phyloP scores from a whole-genome alignment of 1,140 invertebrate species.

The Drosophila persimilis region DNA sequence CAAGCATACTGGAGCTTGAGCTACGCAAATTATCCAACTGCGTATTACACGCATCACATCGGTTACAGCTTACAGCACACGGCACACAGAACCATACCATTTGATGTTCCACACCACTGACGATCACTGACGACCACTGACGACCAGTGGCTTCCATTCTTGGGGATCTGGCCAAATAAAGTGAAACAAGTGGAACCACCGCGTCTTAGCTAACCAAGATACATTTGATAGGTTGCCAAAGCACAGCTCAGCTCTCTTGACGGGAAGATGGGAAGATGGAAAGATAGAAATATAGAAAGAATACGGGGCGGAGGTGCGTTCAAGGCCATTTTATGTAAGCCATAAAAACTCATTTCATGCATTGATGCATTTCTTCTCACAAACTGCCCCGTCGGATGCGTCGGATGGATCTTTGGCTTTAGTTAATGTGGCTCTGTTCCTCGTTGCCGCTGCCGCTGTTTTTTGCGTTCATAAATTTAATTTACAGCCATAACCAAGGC shows the following conservation, averaged over 20 bases:
- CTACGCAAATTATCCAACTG: constrained; percentile 36
- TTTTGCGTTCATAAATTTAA: constrained; percentile 63
- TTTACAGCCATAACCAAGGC: constrained; percentile 53
- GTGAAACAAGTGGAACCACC: constrained; percentile 39
- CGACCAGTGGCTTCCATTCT: neutral
- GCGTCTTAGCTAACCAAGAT: neutral
- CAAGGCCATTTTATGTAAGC: constrained; percentile 81
- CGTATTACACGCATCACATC: constrained; percentile 32
- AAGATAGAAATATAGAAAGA: constrained; percentile 37
- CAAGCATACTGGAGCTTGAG: neutral
- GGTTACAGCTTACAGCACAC: constrained; percentile 17
- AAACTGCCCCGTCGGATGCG: constrained; percentile 35
- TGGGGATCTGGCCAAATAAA: constrained; percentile 55
- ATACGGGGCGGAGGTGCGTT: constrained; percentile 44
- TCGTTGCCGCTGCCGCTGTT: constrained; percentile 36
- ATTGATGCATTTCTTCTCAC: constrained; percentile 78
- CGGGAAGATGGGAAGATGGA: no score
- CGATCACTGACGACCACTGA: no score
- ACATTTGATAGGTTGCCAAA: no score
- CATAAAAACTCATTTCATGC: constrained; percentile 81
- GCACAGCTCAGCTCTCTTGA: no score
- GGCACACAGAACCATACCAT: constrained; percentile 6
- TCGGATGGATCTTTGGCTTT: constrained; percentile 9
- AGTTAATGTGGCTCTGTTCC: constrained; percentile 5
- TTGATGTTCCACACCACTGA: no score